phyloP scores from a whole-genome alignment of 2,113 vertebrate species.

The Crotalus helleri region DNA sequence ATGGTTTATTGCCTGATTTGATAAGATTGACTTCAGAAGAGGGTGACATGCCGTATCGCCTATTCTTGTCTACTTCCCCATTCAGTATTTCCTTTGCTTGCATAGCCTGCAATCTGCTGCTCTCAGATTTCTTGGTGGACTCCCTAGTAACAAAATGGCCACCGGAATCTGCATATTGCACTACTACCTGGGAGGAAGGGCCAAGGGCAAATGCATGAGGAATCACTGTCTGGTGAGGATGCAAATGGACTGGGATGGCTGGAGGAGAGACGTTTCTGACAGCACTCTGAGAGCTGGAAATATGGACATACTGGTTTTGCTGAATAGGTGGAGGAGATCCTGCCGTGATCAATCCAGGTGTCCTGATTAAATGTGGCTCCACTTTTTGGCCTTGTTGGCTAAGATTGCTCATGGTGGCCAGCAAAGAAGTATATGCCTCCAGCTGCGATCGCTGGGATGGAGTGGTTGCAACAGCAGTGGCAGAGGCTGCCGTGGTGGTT shows the following conservation, averaged over 20 bases:
- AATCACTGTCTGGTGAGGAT: conserved; percentile 83
- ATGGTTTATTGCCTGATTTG: conserved; percentile 76
- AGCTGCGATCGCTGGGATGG: conserved; percentile 83
- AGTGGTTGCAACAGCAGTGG: conserved; percentile 72
- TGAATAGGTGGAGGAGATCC: conserved; percentile 74
- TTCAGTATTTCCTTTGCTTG: conserved; percentile 87
- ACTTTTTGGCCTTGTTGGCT: conserved; percentile 81
- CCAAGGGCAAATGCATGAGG: conserved; percentile 84
- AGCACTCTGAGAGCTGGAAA: conserved; percentile 83
- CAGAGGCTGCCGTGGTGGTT: conserved; percentile 67
- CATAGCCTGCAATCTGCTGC: conserved; percentile 72
- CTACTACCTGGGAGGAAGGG: conserved; percentile 83
- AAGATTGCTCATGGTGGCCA: conserved; percentile 76
- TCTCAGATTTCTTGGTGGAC: conserved; percentile 77
- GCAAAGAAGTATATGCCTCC: conserved; percentile 86
- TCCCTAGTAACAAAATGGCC: conserved; percentile 72
- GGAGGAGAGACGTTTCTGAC: conserved; percentile 80
- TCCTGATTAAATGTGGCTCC: conserved; percentile 76
- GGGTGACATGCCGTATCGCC: conserved; percentile 70
- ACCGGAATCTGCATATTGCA: conserved; percentile 82
- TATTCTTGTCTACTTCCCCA: conserved; percentile 86
- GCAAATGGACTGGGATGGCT: conserved; percentile 80
- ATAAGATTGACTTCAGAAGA: conserved; percentile 69
- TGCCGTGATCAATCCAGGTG: conserved; percentile 78
- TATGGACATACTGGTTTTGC: conserved; percentile 90